These are phyloP conservation scores for Netta rufina DNA, from an alignment of 2,797 vertebrate species.

Conservation along the genomic window DNA sequence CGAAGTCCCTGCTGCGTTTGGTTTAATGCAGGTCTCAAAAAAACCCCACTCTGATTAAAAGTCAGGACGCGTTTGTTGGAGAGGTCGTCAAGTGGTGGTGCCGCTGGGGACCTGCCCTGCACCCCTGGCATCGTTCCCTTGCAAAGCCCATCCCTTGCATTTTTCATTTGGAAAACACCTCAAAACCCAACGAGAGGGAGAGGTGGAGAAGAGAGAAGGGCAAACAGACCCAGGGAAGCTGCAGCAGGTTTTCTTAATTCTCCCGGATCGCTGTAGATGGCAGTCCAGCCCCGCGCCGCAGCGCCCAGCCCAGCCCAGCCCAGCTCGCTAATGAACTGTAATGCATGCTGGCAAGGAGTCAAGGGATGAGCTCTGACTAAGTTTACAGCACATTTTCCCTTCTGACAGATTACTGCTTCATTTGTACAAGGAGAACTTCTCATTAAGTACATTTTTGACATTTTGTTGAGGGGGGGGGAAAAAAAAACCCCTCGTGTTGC, in stretches of 20 bases:
- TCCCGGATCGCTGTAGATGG: constrained; percentile 20
- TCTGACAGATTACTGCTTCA: constrained; percentile 58
- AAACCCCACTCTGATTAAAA: neutral
- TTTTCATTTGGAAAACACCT: neutral
- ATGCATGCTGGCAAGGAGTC: neutral
- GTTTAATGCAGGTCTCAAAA: neutral
- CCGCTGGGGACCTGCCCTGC: accelerated
- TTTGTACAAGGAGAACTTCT: constrained; percentile 48
- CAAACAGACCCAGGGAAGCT: neutral
- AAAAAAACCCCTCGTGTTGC: neutral
- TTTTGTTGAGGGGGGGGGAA: neutral
- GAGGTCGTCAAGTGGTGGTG: neutral
- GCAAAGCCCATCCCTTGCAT: neutral
- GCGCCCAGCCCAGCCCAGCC: neutral
- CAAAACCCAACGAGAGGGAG: neutral
- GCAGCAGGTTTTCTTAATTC: neutral
- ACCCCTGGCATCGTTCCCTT: neutral
- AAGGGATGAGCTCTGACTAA: constrained; percentile 29
- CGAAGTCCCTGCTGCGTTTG: neutral
- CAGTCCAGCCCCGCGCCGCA: neutral
- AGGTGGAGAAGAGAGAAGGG: neutral
- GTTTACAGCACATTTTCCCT: constrained; percentile 50
- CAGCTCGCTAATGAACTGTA: neutral
- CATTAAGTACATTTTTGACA: constrained; percentile 59
- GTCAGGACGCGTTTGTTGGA: neutral